Conservation (phyloP, 2,113 vertebrate genomes). For the Oncorhynchus keta region DNA sequence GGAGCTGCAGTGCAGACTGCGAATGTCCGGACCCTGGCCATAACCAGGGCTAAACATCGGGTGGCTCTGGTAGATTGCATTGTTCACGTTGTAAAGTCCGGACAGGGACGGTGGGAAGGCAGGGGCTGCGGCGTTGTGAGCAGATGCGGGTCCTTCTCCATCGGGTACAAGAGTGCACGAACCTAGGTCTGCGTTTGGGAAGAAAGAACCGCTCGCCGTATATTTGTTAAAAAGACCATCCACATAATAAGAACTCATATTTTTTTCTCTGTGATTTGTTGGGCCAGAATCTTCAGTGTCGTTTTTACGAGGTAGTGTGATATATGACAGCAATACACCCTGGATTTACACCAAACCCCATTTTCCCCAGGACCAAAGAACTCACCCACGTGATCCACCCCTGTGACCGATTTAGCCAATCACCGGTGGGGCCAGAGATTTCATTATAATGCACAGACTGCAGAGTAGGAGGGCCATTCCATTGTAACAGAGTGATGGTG, state of each 20-base stretch:
- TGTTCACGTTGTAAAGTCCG: conserved; percentile 88
- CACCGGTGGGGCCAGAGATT: conserved; percentile 68
- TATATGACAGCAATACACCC: conserved; percentile 97
- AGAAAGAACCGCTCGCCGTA: conserved; percentile 83
- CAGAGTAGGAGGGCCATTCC: conserved; percentile 20
- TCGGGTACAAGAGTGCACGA: conserved; percentile 84
- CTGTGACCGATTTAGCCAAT: conserved; percentile 83
- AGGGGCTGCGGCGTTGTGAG: conserved; percentile 79
- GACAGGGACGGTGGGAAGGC: conserved; percentile 74
- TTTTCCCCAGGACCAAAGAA: conserved; percentile 86
- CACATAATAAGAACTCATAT: conserved; percentile 96
- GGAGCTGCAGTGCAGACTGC: conserved; percentile 82
- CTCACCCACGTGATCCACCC: conserved; percentile 83
- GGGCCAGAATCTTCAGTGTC: conserved; percentile 92
- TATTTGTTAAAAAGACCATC: conserved; percentile 95
- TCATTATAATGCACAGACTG: conserved; percentile 64
- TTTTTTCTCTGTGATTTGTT: conserved; percentile 93
- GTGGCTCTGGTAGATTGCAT: conserved; percentile 79
- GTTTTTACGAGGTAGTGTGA: conserved; percentile 98
- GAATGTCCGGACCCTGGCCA: conserved; percentile 79
- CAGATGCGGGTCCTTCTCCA: conserved; percentile 82
- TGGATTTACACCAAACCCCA: conserved; percentile 97
- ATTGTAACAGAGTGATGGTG: no score
- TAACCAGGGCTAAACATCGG: conserved; percentile 77
- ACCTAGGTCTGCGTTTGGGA: conserved; percentile 85